Conservation (phyloP, 2,113 vertebrate species). For the Microtus ochrogaster region DNA sequence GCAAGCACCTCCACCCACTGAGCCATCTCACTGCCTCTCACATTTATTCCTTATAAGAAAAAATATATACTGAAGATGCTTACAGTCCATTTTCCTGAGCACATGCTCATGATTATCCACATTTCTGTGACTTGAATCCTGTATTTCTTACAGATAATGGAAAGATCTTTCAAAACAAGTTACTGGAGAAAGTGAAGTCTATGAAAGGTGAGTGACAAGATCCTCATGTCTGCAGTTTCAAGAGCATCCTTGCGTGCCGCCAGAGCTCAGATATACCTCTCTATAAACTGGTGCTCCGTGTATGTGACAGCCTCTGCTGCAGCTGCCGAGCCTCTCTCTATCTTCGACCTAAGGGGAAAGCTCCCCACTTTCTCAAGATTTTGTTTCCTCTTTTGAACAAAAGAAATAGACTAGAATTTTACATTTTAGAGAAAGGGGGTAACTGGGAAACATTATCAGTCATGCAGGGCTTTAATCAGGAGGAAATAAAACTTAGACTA, state of each 20-base stretch:
- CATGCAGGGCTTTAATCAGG: neutral
- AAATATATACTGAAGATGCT: neutral
- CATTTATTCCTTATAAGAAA: neutral
- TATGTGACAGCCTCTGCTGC: neutral
- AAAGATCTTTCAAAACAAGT: slow-evolving; percentile 43
- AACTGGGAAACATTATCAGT: neutral
- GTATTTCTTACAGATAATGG: slow-evolving; percentile 32
- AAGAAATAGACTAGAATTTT: neutral
- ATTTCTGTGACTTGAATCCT: neutral
- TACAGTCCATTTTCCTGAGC: neutral
- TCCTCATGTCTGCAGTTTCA: neutral
- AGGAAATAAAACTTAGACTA: neutral
- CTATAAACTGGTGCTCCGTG: neutral
- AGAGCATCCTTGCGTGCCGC: neutral
- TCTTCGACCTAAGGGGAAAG: neutral
- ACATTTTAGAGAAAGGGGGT: neutral
- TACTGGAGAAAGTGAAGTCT: slow-evolving; percentile 25
- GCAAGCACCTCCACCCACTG: neutral
- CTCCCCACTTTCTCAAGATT: neutral
- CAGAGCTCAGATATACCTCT: neutral
- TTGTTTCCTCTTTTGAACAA: neutral
- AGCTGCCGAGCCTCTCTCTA: neutral
- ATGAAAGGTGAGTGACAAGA: slow-evolving; percentile 32
- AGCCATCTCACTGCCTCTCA: neutral
- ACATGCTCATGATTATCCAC: neutral